These are phyloP conservation scores for Acrocephalus scirpaceus DNA, from an alignment of 2,797 vertebrate species.

Conservation along the genomic window DNA sequence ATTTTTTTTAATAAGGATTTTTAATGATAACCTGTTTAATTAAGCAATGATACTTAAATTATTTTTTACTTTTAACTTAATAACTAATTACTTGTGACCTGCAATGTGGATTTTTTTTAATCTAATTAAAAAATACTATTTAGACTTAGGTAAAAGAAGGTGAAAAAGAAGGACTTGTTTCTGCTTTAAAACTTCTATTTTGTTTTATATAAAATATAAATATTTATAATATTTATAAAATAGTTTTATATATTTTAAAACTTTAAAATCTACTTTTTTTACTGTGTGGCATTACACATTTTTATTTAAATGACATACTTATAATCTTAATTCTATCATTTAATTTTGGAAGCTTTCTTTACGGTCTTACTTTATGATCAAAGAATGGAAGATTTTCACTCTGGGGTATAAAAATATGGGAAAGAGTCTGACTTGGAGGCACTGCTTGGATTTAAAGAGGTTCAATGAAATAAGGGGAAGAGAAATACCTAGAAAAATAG, in stretches of 20 bases:
- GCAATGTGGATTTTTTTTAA: neutral
- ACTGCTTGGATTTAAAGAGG: neutral
- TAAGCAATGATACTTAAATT: neutral
- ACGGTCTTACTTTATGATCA: neutral
- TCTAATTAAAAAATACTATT: too few relatives aligned
- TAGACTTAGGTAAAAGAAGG: too few relatives aligned
- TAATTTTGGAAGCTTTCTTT: too few relatives aligned
- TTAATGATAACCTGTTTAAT: neutral
- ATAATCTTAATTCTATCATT: too few relatives aligned
- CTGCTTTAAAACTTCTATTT: too few relatives aligned
- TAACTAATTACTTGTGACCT: neutral
- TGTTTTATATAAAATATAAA: too few relatives aligned
- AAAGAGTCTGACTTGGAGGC: neutral
- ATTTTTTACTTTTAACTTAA: neutral
- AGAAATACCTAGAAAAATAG: neutral
- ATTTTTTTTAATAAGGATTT: neutral
- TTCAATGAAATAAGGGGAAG: neutral
- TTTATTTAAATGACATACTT: too few relatives aligned
- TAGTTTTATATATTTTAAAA: too few relatives aligned
- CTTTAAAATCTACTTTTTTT: too few relatives aligned
- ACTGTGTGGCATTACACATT: too few relatives aligned
- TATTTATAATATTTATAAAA: too few relatives aligned
- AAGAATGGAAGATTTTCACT: neutral
- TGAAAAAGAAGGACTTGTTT: too few relatives aligned
- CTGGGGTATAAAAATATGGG: neutral